Evolutionary conservation across 2,888 invertebrate species (phyloP), one percentile per base, ranked within the genome.

Genomic region (Acleris holmiana): DNA sequence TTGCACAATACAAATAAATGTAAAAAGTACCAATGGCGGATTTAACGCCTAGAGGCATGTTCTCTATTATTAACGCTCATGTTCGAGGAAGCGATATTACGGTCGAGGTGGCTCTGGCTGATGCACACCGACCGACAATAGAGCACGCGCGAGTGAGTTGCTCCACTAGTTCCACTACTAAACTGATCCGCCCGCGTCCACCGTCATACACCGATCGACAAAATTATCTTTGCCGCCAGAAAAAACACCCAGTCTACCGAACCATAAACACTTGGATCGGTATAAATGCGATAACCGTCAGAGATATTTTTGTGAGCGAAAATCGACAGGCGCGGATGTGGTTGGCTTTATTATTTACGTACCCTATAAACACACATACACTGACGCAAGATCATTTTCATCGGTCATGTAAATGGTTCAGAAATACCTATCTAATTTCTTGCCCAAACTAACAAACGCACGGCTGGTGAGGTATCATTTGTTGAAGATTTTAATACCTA

Each of bases 251-350:
- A 17, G 47, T 35, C 47, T 51, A 40, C 40, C 57, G 29, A 54
- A 64, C 59, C 54, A 58, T 54, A 54, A 64, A 59, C 59, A 59
- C 58, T 59, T 41, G 19, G 53, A 17, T n/a, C 29, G 17, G 29
- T 18, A 64, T 47, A 61, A 64, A 64, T 64, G 18, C 54, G 46
- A 49, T 41, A 21, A 23, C 41, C 59, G 59, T 60, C 59, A 29
- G 41, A 54, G 54, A 57, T 66, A 62, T 63, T 62, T 61, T 67
- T 65, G 61, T 51, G 58, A 49, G 67, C 64, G 67, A 68, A 68
- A 74, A 73, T 72, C 68, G 68, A 66, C 69, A 71, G 70, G 75
- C 69, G 69, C 77, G 84, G 85, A 84, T 79, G 84, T 76, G 83
- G 83, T 80, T 58, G 68, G 69, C 69, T 76, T 80, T 79, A 79